Evolutionary conservation across 2,113 vertebrate species (phyloP).

Genomic region (Solenodon paradoxus): DNA sequence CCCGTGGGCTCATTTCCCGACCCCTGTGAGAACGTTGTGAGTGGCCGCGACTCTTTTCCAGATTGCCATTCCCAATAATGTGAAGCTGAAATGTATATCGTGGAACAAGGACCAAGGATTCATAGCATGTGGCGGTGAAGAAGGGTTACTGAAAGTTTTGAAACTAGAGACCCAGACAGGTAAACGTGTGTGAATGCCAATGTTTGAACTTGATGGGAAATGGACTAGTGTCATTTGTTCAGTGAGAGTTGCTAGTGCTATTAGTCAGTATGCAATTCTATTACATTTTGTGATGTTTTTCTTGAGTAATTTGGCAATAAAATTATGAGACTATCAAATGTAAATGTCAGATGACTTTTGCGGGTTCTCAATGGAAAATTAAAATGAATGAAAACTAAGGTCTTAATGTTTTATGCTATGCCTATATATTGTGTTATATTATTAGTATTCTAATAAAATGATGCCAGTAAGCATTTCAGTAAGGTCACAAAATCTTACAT

Average conservation of each 20-base stretch:
- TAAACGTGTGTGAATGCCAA: too few species aligned
- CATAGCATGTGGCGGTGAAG: too few species aligned
- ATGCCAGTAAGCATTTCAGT: not conserved
- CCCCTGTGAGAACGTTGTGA: too few species aligned
- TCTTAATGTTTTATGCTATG: not conserved
- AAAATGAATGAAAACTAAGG: not conserved
- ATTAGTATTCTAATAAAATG: not conserved
- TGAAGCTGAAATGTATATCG: too few species aligned
- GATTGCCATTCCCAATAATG: too few species aligned
- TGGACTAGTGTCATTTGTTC: not conserved
- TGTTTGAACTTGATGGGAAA: not conserved
- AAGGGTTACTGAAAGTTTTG: too few species aligned
- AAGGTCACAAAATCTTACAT: not conserved
- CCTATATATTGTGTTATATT: not conserved
- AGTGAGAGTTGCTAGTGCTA: not conserved
- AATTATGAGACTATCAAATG: not conserved
- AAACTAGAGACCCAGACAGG: too few species aligned
- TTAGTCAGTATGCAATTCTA: not conserved
- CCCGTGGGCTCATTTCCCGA: too few species aligned
- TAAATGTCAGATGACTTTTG: not conserved
- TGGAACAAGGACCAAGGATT: too few species aligned
- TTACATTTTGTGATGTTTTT: not conserved
- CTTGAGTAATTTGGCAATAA: not conserved
- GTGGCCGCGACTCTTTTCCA: too few species aligned
- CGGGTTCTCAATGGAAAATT: not conserved